Conservation (phyloP, 2,113 vertebrate genomes). For the Indicator indicator region DNA sequence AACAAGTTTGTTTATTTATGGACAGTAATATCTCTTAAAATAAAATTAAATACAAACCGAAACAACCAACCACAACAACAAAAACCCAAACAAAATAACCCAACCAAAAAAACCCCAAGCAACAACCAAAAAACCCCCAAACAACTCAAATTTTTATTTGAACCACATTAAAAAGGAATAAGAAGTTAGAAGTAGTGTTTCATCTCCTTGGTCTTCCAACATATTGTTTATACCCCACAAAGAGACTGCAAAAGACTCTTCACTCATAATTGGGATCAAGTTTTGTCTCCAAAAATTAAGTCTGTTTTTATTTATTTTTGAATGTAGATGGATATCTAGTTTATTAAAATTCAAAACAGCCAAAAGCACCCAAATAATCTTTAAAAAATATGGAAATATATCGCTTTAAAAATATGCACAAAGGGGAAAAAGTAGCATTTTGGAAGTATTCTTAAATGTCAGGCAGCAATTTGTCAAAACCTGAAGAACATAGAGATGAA, state of each 20-base stretch:
- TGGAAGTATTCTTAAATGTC: background rate
- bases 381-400: background rate
- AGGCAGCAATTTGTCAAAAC: background rate
- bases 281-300: background rate
- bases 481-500: background rate
- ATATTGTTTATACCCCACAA: background rate
- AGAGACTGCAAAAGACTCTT: background rate
- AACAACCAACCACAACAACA: too few relatives aligned
- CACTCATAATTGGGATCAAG: background rate
- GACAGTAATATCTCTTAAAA: background rate
- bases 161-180: background rate
- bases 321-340: background rate
- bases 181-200: background rate
- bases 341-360: background rate
- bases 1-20: constrained; percentile 11
- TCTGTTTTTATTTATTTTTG: background rate
- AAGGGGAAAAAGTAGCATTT: background rate
- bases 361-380: background rate
- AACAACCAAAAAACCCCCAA: too few relatives aligned
- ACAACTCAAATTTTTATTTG: background rate
- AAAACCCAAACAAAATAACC: too few relatives aligned
- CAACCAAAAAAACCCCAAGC: too few relatives aligned
- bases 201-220: background rate
- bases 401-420: background rate
- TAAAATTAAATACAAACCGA: background rate